These are phyloP conservation scores for Oriolus oriolus DNA, from an alignment of 2,113 vertebrate species.

Conservation along the genomic window DNA sequence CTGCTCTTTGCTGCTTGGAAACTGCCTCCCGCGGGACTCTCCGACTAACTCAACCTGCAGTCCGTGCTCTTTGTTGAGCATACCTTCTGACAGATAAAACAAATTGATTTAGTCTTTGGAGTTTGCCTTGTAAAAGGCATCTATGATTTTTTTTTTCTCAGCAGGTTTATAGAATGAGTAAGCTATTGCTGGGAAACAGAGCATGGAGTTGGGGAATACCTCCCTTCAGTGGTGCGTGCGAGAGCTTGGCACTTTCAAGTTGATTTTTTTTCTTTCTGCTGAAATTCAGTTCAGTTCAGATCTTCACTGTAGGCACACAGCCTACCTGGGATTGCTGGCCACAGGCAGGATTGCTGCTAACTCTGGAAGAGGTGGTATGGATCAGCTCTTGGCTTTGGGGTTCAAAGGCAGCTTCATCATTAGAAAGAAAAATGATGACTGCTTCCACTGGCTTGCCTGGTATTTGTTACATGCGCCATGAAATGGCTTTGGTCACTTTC, in stretches of 20 bases:
- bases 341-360: not conserved
- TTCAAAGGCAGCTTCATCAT: not conserved
- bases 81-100: not conserved
- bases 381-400: not conserved
- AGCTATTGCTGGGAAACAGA: not conserved
- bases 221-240: not conserved
- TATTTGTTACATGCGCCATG: not conserved
- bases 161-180: not conserved
- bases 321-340: not conserved
- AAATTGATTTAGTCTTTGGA: not conserved
- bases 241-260: not conserved
- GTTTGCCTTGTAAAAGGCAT: not conserved
- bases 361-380: not conserved
- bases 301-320: rapidly evolving
- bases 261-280: not conserved
- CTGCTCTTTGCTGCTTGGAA: not conserved
- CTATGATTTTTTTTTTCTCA: not conserved
- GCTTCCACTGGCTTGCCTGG: not conserved
- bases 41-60: not conserved
- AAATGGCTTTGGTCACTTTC: not conserved
- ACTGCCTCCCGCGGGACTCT: not conserved
- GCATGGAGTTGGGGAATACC: not conserved
- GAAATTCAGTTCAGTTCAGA: not conserved
- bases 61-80: not conserved
- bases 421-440: not conserved